phyloP scores from a whole-genome alignment of 2,797 vertebrate genomes.

The Gymnothorax javanicus region DNA sequence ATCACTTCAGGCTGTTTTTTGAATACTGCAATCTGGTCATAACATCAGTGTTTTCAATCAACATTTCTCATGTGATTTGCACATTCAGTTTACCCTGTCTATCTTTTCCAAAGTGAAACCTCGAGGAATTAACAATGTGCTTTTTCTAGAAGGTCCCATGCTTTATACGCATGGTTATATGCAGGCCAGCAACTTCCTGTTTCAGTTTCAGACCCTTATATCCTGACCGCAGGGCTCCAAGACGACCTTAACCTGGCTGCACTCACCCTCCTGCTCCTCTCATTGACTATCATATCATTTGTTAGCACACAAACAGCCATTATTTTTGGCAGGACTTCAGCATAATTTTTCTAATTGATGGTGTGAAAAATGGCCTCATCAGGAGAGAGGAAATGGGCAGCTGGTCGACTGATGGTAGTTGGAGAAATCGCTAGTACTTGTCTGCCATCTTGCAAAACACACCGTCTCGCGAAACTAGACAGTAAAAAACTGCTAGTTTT shows the following conservation, averaged over 20 bases:
- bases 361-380: background rate
- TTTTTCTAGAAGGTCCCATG: background rate
- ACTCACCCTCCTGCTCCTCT: background rate
- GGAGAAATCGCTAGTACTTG: background rate
- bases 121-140: too few relatives aligned
- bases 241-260: background rate
- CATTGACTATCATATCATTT: too few relatives aligned
- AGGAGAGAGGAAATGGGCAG: background rate
- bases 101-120: too few relatives aligned
- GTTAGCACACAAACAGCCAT: background rate
- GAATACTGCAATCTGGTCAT: too few relatives aligned
- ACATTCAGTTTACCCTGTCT: background rate
- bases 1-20: too few relatives aligned
- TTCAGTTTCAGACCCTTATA: background rate
- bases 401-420: background rate
- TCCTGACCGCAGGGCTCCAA: background rate
- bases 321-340: background rate
- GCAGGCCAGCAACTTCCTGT: background rate
- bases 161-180: background rate
- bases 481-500: background rate
- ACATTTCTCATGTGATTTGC: background rate
- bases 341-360: background rate
- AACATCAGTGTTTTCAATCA: background rate
- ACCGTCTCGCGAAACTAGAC: background rate
- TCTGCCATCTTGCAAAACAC: background rate